Evolutionary conservation across 2,797 vertebrate species (phyloP), one percentile per base, ranked within the genome.

Genomic region (Gymnocypris eckloni): DNA sequence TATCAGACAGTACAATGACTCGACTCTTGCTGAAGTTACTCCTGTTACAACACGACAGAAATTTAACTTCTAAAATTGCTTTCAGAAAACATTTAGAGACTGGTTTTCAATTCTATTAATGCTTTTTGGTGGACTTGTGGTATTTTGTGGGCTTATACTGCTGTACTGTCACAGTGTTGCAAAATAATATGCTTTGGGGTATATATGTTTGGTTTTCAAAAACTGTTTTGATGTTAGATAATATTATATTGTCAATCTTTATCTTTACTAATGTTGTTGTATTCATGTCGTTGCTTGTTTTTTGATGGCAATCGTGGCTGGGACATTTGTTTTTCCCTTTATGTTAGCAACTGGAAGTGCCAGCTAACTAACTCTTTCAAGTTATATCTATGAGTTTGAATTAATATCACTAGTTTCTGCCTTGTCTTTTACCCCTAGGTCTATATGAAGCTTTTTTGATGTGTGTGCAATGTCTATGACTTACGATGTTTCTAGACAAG

Each of bases 401-500:
- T 48, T 18, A 64, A 22, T 41, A 39, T 61, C 76, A 79, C 37
- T 22, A 41, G 20, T 41, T 33, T 33, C 22, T 59, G 9, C 22
- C 22, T 11, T 25, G 20, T 10, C 16, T 45, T 66, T 79, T 20
- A 64, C 12, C 7, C 20, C 12, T 41, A 22, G 41, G 16, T 20
- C 12, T 22, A 28, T 41, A 4, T 67, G 48, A 18, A 12, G 48
- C 22, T 7, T 56, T 56, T 59, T 28, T 39, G 76, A 80, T 22
- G 76, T 89, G 86, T 20, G 61, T 25, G 69, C 59, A 37, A 43
- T 64, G 16, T 71, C 20, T 37, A 66, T 48, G 92, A 95, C 94
- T 95, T 89, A 95, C 94, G 8, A 92, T 92, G 87, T 93, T 86
- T 93, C 76, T 82, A 86, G 89, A 89, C 81, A 86, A 88, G 85